A percentile compares a stretch with the other conserved stretches of the same genome.
phyloP scores from a whole-genome alignment of 2,797 vertebrate species.

The Myripristis jacobus region DNA sequence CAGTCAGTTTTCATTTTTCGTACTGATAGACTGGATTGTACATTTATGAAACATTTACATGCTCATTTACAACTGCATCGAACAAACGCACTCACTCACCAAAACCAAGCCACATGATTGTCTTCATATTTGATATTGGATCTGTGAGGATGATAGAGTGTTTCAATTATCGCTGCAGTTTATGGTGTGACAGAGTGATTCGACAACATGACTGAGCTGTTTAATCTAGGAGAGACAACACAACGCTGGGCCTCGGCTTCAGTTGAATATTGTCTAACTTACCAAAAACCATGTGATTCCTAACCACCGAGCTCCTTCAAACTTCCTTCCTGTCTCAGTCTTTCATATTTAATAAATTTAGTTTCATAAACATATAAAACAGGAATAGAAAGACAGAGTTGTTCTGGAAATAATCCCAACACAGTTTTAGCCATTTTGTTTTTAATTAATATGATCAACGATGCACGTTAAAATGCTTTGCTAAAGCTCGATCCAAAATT shows the following conservation, averaged over 20 bases:
- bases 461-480: neutral
- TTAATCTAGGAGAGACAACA: neutral
- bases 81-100: constrained; percentile 62
- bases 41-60: neutral
- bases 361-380: neutral
- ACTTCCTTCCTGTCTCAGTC: constrained; percentile 37
- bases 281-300: constrained; percentile 40
- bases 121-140: constrained; percentile 55
- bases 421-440: neutral
- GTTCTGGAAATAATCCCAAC: neutral
- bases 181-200: neutral
- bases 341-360: neutral
- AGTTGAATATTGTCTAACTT: neutral
- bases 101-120: constrained; percentile 46
- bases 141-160: neutral
- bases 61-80: neutral
- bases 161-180: neutral
- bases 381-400: neutral
- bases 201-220: neutral
- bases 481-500: accelerated
- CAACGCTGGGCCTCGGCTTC: constrained; percentile 45
- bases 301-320: constrained; percentile 44
- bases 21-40: too few species aligned
- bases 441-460: neutral
- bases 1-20: neutral